Conservation (phyloP, 1,140 invertebrate species). For the Pseudomyrmex gracilis region DNA sequence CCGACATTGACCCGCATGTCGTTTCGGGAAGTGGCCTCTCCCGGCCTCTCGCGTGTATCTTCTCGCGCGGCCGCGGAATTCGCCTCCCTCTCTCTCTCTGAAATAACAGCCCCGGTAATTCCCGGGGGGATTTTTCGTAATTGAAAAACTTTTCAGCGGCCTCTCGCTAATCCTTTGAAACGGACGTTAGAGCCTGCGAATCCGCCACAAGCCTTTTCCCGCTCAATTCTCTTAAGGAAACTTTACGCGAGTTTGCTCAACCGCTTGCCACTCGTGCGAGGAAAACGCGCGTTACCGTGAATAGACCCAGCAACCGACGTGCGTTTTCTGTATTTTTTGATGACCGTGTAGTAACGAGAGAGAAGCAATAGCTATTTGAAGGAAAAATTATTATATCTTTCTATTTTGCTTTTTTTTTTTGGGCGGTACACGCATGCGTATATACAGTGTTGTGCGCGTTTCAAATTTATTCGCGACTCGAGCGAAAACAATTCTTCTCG, state of each 20-base stretch:
- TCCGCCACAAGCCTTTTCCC: not conserved
- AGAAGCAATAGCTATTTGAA: too few species aligned
- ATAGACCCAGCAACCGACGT: not conserved
- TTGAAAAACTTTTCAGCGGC: slow-evolving; percentile 59
- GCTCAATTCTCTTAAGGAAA: slow-evolving; percentile 21
- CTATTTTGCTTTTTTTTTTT: too few species aligned
- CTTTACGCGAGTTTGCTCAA: slow-evolving; percentile 32
- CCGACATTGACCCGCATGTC: slow-evolving; percentile 17
- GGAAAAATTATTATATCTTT: too few species aligned
- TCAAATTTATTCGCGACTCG: slow-evolving; percentile 17
- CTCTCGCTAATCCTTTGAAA: slow-evolving; percentile 52
- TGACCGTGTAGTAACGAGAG: too few species aligned
- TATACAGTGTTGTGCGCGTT: not conserved
- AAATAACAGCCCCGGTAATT: slow-evolving; percentile 16
- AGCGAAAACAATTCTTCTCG: not conserved
- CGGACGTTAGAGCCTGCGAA: slow-evolving; percentile 41
- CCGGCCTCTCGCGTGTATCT: slow-evolving; percentile 7
- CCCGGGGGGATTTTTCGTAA: slow-evolving; percentile 56
- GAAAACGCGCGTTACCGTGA: slow-evolving; percentile 13
- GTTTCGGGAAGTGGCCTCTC: slow-evolving; percentile 8
- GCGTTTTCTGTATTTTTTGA: too few species aligned
- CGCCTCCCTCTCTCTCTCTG: not conserved
- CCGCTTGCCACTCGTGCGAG: slow-evolving; percentile 17
- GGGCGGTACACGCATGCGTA: too few species aligned
- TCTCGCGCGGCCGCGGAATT: not conserved